phyloP scores from a whole-genome alignment of 2,113 vertebrate species.

The Beaufortia kweichowensis region DNA sequence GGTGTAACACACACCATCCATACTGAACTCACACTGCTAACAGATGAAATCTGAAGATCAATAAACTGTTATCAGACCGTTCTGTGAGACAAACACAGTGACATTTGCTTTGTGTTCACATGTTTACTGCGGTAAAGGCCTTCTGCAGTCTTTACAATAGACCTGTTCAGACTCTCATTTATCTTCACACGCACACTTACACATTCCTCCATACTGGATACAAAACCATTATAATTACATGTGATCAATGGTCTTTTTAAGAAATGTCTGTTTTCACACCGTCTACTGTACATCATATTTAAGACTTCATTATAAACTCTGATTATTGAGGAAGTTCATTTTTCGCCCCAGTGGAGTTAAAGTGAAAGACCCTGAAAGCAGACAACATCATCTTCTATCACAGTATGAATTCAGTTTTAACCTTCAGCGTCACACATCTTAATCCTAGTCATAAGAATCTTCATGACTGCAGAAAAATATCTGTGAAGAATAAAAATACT shows the following conservation, averaged over 20 bases:
- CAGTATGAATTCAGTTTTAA: too few relatives aligned
- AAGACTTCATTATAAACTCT: neutral
- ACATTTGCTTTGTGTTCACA: conserved; percentile 47
- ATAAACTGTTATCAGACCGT: conserved; percentile 61
- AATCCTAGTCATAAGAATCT: too few relatives aligned
- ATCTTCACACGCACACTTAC: neutral
- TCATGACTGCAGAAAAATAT: too few relatives aligned
- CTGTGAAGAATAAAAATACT: too few relatives aligned
- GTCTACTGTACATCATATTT: neutral
- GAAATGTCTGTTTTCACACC: neutral
- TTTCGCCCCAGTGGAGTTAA: too few relatives aligned
- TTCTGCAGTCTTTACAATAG: neutral
- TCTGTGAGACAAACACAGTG: conserved; percentile 54
- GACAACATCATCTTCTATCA: too few relatives aligned
- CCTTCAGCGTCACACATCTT: too few relatives aligned
- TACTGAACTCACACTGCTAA: conserved; percentile 26
- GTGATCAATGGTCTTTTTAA: conserved; percentile 24
- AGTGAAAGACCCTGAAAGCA: neutral
- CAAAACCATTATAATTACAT: too few relatives aligned
- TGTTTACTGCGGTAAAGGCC: neutral
- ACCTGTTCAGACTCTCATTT: neutral
- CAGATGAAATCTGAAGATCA: conserved; percentile 59
- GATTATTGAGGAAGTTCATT: neutral
- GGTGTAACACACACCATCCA: conserved; percentile 35
- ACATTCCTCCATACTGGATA: too few relatives aligned